Conservation (phyloP, 2,797 vertebrate species). For the Uromys caudimaculatus region DNA sequence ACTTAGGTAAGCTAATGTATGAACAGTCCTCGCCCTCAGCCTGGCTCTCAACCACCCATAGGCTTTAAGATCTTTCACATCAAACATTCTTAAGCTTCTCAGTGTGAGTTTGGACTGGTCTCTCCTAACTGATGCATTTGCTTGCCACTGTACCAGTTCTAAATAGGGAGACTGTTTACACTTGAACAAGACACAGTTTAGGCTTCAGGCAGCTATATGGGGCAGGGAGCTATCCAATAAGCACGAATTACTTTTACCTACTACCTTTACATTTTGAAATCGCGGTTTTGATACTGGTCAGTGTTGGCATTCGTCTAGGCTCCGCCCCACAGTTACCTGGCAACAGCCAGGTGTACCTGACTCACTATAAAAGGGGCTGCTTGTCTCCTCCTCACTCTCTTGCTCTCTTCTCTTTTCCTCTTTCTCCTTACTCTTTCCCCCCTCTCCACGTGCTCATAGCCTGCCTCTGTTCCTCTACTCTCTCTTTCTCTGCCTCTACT, state of each 20-base stretch:
- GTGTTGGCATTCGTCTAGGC: too few relatives aligned
- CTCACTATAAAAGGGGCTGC: too few relatives aligned
- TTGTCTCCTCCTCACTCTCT: too few relatives aligned
- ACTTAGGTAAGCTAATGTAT: neutral
- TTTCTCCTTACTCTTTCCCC: too few relatives aligned
- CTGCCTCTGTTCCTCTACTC: too few relatives aligned
- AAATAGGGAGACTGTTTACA: conserved; percentile 55
- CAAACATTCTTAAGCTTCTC: conserved; percentile 40
- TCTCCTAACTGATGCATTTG: conserved; percentile 18
- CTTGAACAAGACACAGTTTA: neutral
- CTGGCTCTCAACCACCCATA: neutral
- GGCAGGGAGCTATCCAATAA: conserved; percentile 64
- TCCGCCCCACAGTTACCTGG: too few relatives aligned
- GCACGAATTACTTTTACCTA: conserved; percentile 61
- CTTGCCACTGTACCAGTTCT: conserved; percentile 62
- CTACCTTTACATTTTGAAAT: conserved; percentile 19
- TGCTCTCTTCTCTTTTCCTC: too few relatives aligned
- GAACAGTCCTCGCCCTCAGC: conserved; percentile 23
- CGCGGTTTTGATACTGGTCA: conserved; percentile 22
- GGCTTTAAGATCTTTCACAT: neutral
- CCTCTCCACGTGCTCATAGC: too few relatives aligned
- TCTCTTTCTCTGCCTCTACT: too few relatives aligned
- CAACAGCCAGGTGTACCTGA: too few relatives aligned
- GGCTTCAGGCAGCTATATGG: conserved; percentile 26
- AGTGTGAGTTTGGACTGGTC: neutral